Conservation (phyloP, 2,888 invertebrate genomes). For the Perithous albicinctus region DNA sequence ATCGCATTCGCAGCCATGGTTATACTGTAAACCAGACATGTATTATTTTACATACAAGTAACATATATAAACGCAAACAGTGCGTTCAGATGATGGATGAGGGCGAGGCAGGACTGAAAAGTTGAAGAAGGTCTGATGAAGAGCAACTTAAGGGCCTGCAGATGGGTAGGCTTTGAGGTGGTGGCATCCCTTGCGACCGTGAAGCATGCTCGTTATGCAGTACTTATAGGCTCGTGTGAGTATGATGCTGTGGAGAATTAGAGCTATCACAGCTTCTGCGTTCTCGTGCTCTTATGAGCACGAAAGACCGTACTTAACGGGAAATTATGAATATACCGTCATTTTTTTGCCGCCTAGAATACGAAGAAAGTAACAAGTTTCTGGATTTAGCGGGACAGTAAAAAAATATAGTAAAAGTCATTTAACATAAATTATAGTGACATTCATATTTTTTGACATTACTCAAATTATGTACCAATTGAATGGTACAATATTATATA, state of each 20-base stretch:
- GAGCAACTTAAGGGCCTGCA: conserved; percentile 32
- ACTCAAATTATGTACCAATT: too few species aligned
- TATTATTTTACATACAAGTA: background rate
- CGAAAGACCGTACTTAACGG: background rate
- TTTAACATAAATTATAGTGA: background rate
- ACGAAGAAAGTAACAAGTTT: background rate
- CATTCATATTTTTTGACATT: background rate
- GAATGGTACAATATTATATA: too few species aligned
- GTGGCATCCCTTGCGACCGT: background rate
- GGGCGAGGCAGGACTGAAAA: background rate
- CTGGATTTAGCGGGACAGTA: background rate
- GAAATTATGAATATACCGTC: conserved; percentile 4
- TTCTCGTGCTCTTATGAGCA: conserved; percentile 12
- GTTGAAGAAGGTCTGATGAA: background rate
- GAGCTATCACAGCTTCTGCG: background rate
- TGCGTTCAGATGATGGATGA: background rate
- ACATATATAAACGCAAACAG: background rate
- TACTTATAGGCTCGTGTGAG: conserved; percentile 19
- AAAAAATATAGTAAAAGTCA: background rate
- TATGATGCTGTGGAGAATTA: background rate
- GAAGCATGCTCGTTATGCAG: conserved; percentile 40
- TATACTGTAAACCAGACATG: background rate
- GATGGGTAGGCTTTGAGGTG: conserved; percentile 17
- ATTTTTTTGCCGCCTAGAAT: background rate
- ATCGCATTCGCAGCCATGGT: conserved; percentile 19